Conservation (phyloP, 2,797 vertebrate species). For the Crax fasciolata region DNA sequence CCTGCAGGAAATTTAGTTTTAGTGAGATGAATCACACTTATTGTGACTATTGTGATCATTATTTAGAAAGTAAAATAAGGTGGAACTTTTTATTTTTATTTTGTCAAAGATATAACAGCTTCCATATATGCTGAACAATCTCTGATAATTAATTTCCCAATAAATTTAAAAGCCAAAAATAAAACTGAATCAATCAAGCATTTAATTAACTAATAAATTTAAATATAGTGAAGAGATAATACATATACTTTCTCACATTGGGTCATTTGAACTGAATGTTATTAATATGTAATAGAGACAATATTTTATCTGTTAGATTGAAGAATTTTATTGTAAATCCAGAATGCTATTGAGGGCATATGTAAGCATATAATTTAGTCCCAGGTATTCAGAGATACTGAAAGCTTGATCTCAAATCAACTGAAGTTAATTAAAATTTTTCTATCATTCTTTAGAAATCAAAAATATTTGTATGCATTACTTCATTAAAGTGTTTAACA, state of each 20-base stretch:
- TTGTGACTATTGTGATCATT: background rate
- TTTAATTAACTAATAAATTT: background rate
- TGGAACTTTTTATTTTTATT: rapidly evolving
- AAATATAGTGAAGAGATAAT: background rate
- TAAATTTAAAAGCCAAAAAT: background rate
- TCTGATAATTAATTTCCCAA: background rate
- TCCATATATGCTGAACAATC: background rate
- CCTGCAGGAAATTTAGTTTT: background rate
- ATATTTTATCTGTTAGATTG: background rate
- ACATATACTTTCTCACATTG: background rate
- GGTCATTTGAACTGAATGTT: background rate
- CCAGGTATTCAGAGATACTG: background rate
- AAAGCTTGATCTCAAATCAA: background rate
- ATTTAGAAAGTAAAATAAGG: background rate
- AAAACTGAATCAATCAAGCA: background rate
- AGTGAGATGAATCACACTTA: background rate
- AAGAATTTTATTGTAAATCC: background rate
- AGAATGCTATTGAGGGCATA: background rate
- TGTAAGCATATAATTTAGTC: background rate
- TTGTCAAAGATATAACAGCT: background rate
- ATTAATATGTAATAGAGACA: background rate
- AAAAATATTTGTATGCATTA: background rate
- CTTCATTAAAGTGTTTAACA: background rate
- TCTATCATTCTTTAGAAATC: background rate
- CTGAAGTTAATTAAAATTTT: background rate